A percentile compares a stretch with the other conserved stretches of the same genome.
Conservation (phyloP, 2,888 invertebrate species). For the Sialis fuliginosa region DNA sequence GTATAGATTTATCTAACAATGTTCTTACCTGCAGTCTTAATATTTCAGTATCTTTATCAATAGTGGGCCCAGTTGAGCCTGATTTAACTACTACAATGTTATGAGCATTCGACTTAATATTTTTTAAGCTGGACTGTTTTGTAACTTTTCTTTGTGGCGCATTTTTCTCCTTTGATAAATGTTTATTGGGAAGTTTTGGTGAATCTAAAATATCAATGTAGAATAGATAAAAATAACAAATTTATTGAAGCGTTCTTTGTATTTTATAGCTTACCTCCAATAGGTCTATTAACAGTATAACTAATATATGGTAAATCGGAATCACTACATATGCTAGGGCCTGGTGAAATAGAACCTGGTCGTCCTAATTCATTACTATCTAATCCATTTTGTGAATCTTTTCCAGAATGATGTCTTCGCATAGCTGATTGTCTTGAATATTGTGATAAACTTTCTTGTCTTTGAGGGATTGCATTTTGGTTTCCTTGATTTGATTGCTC, state of each 20-base stretch:
- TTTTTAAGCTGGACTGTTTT: constrained; percentile 20
- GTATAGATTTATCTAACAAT: neutral
- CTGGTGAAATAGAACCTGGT: constrained; percentile 63
- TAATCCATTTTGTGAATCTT: constrained; percentile 16
- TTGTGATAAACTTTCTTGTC: constrained; percentile 16
- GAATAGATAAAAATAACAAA: neutral
- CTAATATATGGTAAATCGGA: constrained; percentile 82
- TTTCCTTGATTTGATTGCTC: constrained; percentile 21
- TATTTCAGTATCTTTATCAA: constrained; percentile 61
- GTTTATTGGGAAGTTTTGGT: constrained; percentile 56
- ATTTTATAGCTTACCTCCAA: constrained; percentile 41
- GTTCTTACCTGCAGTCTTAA: constrained; percentile 41
- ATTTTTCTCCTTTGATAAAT: constrained; percentile 19
- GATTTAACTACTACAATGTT: constrained; percentile 69
- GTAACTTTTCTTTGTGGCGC: constrained; percentile 17
- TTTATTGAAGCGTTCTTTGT: neutral
- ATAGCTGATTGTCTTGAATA: constrained; percentile 12
- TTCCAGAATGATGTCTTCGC: constrained; percentile 24
- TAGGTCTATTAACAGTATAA: constrained; percentile 75
- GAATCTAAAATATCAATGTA: constrained; percentile 39
- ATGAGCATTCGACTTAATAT: constrained; percentile 34
- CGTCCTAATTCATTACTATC: constrained; percentile 28
- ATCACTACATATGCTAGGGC: constrained; percentile 76
- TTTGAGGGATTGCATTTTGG: constrained; percentile 11
- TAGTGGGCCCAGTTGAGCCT: constrained; percentile 36